These are phyloP conservation scores for Pseudomyrmex flavicornis DNA, from an alignment of 1,140 invertebrate species.

Conservation along the genomic window DNA sequence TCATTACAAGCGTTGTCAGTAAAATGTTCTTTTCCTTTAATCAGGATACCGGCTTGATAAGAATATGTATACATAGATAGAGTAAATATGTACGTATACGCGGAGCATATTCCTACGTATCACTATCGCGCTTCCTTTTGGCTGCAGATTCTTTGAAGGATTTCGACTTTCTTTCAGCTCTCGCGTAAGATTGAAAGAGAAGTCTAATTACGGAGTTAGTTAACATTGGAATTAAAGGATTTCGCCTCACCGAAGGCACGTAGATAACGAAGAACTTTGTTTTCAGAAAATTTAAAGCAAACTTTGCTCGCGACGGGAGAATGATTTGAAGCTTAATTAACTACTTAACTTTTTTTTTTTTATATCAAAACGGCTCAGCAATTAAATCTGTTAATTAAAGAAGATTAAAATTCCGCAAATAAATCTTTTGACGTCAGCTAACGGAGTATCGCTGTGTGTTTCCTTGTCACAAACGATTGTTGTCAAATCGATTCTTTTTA, in stretches of 20 bases:
- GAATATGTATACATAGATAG: constrained; percentile 25
- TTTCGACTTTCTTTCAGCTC: constrained; percentile 38
- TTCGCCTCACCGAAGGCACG: background rate
- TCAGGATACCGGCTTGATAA: constrained; percentile 5
- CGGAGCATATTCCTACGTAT: constrained; percentile 20
- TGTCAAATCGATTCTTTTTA: background rate
- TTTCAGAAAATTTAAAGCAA: constrained; percentile 28
- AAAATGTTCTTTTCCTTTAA: constrained; percentile 33
- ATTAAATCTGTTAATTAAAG: constrained; percentile 14
- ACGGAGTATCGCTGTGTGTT: background rate
- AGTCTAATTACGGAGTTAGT: constrained; percentile 49
- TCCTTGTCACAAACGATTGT: background rate
- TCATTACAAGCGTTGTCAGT: background rate
- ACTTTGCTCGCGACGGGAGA: background rate
- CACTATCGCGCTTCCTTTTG: constrained; percentile 47
- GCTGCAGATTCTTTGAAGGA: constrained; percentile 48
- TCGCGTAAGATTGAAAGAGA: constrained; percentile 27
- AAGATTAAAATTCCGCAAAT: background rate
- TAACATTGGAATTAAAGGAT: constrained; percentile 56
- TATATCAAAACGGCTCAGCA: constrained; percentile 3
- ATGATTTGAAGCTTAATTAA: constrained; percentile 47
- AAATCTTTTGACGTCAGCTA: background rate
- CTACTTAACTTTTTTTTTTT: constrained; percentile 22
- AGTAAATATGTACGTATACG: constrained; percentile 36
- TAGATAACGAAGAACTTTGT: constrained; percentile 29